Percentiles rank a stretch among this genome's conserved stretches.
These are phyloP conservation scores for Buceros bicornis DNA, from an alignment of 2,797 vertebrate genomes.

Conservation along the genomic window DNA sequence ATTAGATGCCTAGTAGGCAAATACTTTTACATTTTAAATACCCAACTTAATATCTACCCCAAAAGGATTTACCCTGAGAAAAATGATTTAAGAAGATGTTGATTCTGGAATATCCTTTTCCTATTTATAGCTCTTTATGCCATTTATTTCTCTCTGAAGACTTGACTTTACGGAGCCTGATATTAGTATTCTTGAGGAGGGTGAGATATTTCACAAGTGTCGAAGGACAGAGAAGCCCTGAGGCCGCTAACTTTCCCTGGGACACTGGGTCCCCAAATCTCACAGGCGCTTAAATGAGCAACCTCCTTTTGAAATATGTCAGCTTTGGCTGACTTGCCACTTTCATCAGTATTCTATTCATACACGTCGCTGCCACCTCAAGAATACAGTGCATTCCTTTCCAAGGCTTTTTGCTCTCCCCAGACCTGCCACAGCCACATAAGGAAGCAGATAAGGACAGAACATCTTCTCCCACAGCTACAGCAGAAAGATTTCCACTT, in stretches of 20 bases:
- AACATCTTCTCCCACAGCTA: neutral
- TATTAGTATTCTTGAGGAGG: conserved; percentile 21
- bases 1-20: neutral
- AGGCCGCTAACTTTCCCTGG: conserved; percentile 16
- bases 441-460: neutral
- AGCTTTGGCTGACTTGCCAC: neutral
- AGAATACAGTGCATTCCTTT: neutral
- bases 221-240: conserved; percentile 20
- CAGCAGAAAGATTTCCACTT: rapidly evolving
- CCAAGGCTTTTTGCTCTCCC: neutral
- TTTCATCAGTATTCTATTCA: neutral
- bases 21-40: conserved; percentile 44
- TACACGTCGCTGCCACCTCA: neutral
- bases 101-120: conserved; percentile 31
- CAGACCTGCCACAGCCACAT: rapidly evolving
- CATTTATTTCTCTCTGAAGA: conserved; percentile 26
- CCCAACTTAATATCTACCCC: neutral
- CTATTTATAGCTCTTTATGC: conserved; percentile 34
- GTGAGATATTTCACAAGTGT: neutral
- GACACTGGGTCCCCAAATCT: neutral
- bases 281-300: neutral
- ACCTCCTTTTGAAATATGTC: neutral
- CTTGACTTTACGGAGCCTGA: neutral
- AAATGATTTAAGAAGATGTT: conserved; percentile 9
- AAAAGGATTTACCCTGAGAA: conserved; percentile 5